A percentile compares a stretch with the other conserved stretches of the same genome.
Conservation (phyloP, 37 sponge, comb jelly and placozoan genomes). For the Halisarca cf. caerulea region DNA sequence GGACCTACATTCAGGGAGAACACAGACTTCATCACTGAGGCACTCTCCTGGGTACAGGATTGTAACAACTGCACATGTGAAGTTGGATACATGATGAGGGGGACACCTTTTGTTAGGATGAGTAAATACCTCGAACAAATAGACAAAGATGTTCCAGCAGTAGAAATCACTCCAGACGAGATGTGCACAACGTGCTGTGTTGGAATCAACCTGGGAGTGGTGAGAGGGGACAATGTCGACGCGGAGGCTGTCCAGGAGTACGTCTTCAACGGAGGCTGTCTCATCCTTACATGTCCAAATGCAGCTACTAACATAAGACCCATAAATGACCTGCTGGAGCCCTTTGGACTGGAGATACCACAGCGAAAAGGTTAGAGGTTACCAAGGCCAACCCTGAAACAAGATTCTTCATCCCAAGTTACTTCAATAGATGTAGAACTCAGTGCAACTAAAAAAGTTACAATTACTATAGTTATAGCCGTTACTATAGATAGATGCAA, state of each 20-base stretch:
- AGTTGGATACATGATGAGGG: not conserved
- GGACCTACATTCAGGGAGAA: not conserved
- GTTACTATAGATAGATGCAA: too few species aligned
- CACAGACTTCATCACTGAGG: not conserved
- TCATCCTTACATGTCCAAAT: not conserved
- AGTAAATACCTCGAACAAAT: not conserved
- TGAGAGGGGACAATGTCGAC: not conserved
- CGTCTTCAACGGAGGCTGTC: not conserved
- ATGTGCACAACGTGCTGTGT: not conserved
- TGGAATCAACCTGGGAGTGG: not conserved
- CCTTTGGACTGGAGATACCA: constrained; percentile 8
- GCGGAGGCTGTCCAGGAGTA: not conserved
- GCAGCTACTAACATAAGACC: not conserved
- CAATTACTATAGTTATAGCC: too few species aligned
- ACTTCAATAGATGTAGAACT: too few species aligned
- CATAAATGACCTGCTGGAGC: not conserved
- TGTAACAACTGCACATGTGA: not conserved
- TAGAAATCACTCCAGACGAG: not conserved
- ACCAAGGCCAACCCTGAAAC: too few species aligned
- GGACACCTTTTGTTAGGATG: not conserved
- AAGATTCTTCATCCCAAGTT: too few species aligned
- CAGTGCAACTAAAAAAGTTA: too few species aligned
- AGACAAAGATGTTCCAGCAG: not conserved
- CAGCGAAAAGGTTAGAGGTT: too few species aligned
- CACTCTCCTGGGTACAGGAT: not conserved